Percentiles rank a stretch among this genome's conserved stretches.
Conservation (phyloP, 2,797 vertebrate species). For the Eutrigla gurnardus region DNA sequence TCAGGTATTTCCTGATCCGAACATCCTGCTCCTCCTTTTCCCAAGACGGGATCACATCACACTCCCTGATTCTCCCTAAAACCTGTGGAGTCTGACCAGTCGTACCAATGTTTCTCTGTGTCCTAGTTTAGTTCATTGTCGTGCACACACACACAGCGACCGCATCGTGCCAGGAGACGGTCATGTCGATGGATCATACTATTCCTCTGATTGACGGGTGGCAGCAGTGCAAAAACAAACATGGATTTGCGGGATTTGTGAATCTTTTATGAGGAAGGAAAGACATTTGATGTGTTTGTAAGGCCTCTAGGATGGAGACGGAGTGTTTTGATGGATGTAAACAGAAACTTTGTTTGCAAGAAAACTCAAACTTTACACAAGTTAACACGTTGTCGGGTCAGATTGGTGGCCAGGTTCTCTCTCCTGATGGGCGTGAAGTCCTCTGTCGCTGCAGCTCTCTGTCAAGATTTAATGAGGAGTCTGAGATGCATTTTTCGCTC, state of each 20-base stretch:
- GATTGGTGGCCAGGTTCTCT: background rate
- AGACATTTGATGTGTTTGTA: background rate
- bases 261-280: background rate
- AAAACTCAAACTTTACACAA: background rate
- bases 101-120: too few relatives aligned
- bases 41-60: too few relatives aligned
- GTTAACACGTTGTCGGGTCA: too few relatives aligned
- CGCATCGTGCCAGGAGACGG: background rate
- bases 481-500: background rate
- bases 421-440: background rate
- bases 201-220: background rate
- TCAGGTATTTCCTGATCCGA: background rate
- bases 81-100: background rate
- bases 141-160: too few relatives aligned
- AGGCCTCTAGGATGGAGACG: too few relatives aligned
- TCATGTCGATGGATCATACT: background rate
- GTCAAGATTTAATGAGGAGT: constrained; percentile 21
- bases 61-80: too few relatives aligned
- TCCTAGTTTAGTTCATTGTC: background rate
- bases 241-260: background rate
- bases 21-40: background rate
- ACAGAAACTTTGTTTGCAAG: background rate
- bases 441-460: background rate
- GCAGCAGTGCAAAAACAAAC: background rate
- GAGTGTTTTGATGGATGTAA: background rate